A percentile compares a stretch with the other conserved stretches of the same genome.
Evolutionary conservation across 2,113 vertebrate genomes (phyloP).

Genomic region (Morone saxatilis): DNA sequence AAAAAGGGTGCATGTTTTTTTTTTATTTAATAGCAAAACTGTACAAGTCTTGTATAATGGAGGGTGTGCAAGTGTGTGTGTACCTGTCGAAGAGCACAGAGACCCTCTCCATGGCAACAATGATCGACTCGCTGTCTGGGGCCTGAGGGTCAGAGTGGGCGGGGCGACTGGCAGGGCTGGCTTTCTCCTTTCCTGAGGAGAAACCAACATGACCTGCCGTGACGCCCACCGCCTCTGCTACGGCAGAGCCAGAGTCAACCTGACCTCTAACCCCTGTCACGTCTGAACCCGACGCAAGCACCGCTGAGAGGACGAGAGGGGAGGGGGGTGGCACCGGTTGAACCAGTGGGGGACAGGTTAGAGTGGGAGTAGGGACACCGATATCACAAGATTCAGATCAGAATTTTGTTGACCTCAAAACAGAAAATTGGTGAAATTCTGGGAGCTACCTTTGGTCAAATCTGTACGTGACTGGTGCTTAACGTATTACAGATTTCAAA

Average conservation of each 20-base stretch:
- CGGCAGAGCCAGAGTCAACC: constrained; percentile 78
- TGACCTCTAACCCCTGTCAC: constrained; percentile 83
- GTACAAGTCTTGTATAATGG: neutral
- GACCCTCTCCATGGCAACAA: constrained; percentile 98
- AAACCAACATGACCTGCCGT: constrained; percentile 80
- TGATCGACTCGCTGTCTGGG: constrained; percentile 96
- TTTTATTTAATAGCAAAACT: no score
- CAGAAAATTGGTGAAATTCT: constrained; percentile 35
- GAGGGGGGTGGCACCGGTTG: constrained; percentile 54
- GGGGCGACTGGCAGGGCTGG: constrained; percentile 89
- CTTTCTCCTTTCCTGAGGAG: constrained; percentile 95
- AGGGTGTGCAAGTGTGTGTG: neutral
- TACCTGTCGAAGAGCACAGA: constrained; percentile 99
- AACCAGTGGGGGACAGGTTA: constrained; percentile 68
- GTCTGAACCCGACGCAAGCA: constrained; percentile 81
- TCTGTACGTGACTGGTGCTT: constrained; percentile 36
- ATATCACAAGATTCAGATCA: constrained; percentile 63
- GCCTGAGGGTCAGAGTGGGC: constrained; percentile 87
- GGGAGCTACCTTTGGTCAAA: constrained; percentile 18
- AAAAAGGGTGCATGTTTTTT: neutral
- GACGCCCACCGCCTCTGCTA: constrained; percentile 78
- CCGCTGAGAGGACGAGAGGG: constrained; percentile 80
- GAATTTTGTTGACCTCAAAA: constrained; percentile 44
- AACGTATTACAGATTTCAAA: constrained; percentile 6
- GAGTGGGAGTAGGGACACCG: constrained; percentile 38